Base-by-base conservation (phyloP, 2,797 vertebrate genomes). In the Heterohyrax brucei region DNA sequence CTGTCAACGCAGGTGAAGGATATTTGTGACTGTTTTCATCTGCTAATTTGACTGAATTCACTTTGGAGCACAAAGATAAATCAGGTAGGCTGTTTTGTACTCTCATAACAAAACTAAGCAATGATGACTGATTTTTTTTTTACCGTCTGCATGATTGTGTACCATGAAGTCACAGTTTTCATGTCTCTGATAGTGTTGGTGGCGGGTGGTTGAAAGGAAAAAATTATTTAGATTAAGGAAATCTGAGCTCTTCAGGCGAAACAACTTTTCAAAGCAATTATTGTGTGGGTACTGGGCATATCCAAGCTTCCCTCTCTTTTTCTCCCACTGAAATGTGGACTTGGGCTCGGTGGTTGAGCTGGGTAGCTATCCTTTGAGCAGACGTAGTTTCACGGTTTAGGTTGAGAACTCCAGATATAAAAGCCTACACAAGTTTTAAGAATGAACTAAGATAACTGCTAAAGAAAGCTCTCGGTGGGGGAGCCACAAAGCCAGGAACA, bases 391-490 rank as follows among this genome's bases (percentile, higher is more conserved):
- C 89, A 80, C n/a, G 56, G 73, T 83, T 95, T 64, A 93, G 68
- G 79, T n/a, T 93, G 91, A 95, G 75, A 95, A 94, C 78, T 87
- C 93, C 86, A 95, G 50, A 84, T 81, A 96, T 80, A 97, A 94
- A 97, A 93, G 96, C 93, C 89, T 96, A 95, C 76, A 96, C 1
- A 48, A 91, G 81, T 95, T 92, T 89, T 94, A 94, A 89, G 91
- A 96, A 96, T 87, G 89, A 95, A 62, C 80, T 48, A 89, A 89
- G 93, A 94, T 94, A 96, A 96, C 72, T n/a, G 56, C 39, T 59
- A 88, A 88, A 94, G 76, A 87, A 91, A 93, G 30, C 68, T 62
- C 73, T 66, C 19, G 62, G 73, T 84, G 48, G 86, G 91, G 62
- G 28, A 59, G 16, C 76, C 93, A 85, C 56, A 76, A 83, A 95